phyloP scores from a whole-genome alignment of 2,113 vertebrate genomes.

The Lates calcarifer region DNA sequence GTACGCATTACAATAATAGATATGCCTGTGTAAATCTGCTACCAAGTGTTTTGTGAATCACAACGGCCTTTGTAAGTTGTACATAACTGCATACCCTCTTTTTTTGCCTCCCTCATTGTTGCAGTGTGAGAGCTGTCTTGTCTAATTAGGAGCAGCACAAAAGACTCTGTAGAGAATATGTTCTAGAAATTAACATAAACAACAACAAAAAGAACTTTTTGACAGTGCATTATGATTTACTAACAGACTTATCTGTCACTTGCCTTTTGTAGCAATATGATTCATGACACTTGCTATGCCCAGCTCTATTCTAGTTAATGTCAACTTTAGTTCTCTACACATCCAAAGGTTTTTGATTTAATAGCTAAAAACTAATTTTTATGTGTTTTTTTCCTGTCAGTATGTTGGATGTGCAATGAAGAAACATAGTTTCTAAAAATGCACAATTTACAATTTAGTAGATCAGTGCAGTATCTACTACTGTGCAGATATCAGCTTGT shows the following conservation, averaged over 20 bases:
- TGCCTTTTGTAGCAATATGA: background rate
- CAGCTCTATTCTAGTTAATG: background rate
- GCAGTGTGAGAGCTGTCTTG: conserved; percentile 38
- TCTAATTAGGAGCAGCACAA: conserved; percentile 60
- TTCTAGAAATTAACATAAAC: conserved; percentile 4
- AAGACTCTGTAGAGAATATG: background rate
- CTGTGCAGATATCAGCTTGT: background rate
- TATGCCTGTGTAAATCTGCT: conserved; percentile 51
- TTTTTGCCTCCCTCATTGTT: conserved; percentile 44
- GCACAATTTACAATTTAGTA: background rate
- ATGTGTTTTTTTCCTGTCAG: background rate
- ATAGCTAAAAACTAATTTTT: background rate
- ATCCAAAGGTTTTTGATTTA: background rate
- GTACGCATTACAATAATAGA: conserved; percentile 62
- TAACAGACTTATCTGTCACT: background rate
- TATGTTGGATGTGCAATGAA: background rate
- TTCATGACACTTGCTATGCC: background rate
- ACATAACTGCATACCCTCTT: conserved; percentile 26
- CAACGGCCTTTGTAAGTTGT: conserved; percentile 50
- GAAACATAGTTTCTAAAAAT: background rate
- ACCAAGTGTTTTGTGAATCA: conserved; percentile 49
- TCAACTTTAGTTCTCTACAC: background rate
- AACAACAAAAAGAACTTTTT: background rate
- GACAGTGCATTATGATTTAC: background rate
- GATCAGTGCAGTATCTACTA: background rate